These are phyloP conservation scores for Sorex maritimensis DNA, from an alignment of 2,797 vertebrate species.

Conservation along the genomic window DNA sequence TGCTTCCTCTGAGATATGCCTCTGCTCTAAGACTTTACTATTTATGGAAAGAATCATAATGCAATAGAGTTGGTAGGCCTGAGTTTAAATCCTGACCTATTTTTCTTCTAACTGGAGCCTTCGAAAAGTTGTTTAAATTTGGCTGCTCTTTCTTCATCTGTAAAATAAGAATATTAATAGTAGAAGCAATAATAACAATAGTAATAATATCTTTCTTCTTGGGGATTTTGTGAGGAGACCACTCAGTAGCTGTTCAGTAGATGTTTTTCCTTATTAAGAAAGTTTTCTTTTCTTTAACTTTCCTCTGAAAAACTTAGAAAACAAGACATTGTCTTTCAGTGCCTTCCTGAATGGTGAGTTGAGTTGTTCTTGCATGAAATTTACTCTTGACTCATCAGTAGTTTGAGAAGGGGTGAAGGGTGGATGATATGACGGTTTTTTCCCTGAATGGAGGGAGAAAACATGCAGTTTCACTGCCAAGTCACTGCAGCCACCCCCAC, in stretches of 20 bases:
- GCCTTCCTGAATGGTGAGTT: background rate
- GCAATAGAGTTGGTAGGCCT: constrained; percentile 28
- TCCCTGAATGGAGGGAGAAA: constrained; percentile 43
- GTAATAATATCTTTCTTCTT: constrained; percentile 18
- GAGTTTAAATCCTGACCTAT: constrained; percentile 62
- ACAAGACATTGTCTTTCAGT: constrained; percentile 42
- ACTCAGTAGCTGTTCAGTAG: background rate
- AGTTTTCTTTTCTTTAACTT: background rate
- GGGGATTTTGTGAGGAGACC: constrained; percentile 8
- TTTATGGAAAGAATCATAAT: constrained; percentile 54
- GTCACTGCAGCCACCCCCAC: constrained; percentile 16
- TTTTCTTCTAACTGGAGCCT: constrained; percentile 38
- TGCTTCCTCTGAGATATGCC: constrained; percentile 20
- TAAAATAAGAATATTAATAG: constrained; percentile 39
- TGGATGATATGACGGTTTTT: constrained; percentile 46
- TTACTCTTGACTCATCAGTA: constrained; percentile 59
- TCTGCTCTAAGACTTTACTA: constrained; percentile 34
- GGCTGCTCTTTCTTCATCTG: constrained; percentile 57
- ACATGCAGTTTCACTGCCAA: constrained; percentile 43
- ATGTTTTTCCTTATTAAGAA: constrained; percentile 45
- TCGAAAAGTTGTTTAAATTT: constrained; percentile 54
- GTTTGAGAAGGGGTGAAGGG: background rate
- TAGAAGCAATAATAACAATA: background rate
- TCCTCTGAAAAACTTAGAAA: constrained; percentile 56
- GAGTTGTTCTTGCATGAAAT: constrained; percentile 20